These are phyloP conservation scores for Drosophila robusta DNA, from an alignment of 2,888 invertebrate species.

Conservation along the genomic window DNA sequence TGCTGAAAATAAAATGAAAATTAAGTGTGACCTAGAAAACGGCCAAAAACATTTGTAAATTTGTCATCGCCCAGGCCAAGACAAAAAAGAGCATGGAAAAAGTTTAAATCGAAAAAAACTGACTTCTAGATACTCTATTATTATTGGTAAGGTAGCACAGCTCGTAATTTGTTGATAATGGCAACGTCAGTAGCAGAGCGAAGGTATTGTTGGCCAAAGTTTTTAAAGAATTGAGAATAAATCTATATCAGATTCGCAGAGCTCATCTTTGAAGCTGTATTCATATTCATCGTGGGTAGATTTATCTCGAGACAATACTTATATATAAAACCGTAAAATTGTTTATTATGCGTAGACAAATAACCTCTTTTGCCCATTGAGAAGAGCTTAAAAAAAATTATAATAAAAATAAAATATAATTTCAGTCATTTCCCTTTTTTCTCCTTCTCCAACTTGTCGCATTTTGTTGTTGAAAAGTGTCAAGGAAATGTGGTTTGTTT, in stretches of 20 bases:
- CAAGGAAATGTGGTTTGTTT: conserved; percentile 31
- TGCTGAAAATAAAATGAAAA: conserved; percentile 76
- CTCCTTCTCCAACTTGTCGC: conserved; percentile 46
- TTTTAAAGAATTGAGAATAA: no score
- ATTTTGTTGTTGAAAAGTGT: conserved; percentile 41
- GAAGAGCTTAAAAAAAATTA: conserved; percentile 1
- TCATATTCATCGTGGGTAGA: no score
- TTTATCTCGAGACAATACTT: no score
- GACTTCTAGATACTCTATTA: conserved; percentile 3
- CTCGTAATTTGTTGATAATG: no score
- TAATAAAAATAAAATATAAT: conserved; percentile 38
- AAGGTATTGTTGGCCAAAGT: no score
- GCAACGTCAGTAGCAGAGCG: no score
- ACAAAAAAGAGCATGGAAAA: conserved; percentile 4
- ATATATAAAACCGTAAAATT: not conserved
- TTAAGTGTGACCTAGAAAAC: conserved; percentile 73
- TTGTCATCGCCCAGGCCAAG: conserved; percentile 52
- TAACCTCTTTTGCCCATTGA: not conserved
- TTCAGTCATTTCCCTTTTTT: conserved; percentile 12
- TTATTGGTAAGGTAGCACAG: not conserved
- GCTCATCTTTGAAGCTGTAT: no score
- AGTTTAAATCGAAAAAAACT: not conserved
- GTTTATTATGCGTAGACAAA: not conserved
- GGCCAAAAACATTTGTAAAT: conserved; percentile 58
- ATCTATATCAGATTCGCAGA: no score